Percentiles rank a stretch among this genome's conserved stretches.
Evolutionary conservation across 2,113 vertebrate species (phyloP).

Genomic region (Poeciliopsis occidentalis): DNA sequence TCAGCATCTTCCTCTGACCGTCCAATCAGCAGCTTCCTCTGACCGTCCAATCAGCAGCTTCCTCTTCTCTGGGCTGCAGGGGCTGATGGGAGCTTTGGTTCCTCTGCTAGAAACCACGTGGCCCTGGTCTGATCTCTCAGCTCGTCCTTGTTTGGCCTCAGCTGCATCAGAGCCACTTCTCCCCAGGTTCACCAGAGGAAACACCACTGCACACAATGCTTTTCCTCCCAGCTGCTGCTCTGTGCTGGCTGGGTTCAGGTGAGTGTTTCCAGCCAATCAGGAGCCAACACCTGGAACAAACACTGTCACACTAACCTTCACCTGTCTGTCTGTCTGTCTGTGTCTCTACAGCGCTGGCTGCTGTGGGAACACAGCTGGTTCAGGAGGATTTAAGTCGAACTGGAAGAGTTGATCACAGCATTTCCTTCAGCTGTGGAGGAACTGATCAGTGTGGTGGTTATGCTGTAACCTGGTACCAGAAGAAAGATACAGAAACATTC

Average conservation of each 20-base stretch:
- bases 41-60: too few species aligned
- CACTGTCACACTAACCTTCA: constrained; percentile 5
- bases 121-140: constrained; percentile 16
- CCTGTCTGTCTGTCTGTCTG: constrained; percentile 1
- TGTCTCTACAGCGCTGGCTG: constrained; percentile 13
- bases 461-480: constrained; percentile 12
- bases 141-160: constrained; percentile 42
- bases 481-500: constrained; percentile 34
- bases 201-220: too few species aligned
- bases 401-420: not conserved
- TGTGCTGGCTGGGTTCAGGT: too few species aligned
- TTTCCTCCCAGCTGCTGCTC: too few species aligned
- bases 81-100: constrained; percentile 6
- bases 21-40: too few species aligned
- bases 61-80: not conserved
- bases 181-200: too few species aligned
- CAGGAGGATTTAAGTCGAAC: not conserved
- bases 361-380: not conserved
- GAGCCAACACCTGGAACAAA: constrained; percentile 7
- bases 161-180: constrained; percentile 9
- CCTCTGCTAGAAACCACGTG: constrained; percentile 12
- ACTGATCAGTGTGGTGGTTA: not conserved
- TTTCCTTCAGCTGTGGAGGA: not conserved
- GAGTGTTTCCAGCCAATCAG: constrained; percentile 4
- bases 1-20: too few species aligned